A percentile compares a stretch with the other conserved stretches of the same genome.
These are phyloP conservation scores for Halictus rubicundus DNA, from an alignment of 1,140 invertebrate species.

Conservation along the genomic window DNA sequence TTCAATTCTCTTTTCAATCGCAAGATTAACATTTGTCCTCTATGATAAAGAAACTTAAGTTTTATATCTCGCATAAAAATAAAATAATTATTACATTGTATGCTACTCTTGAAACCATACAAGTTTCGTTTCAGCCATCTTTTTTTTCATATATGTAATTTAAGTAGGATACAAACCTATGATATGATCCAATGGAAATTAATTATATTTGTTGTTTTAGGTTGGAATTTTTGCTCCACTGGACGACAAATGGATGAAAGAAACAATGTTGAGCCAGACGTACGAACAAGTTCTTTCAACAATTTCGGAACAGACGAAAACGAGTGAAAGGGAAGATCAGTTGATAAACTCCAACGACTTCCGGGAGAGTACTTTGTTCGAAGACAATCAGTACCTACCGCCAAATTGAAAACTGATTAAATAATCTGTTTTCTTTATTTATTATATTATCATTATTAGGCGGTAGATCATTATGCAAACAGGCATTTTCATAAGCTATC, in stretches of 20 bases:
- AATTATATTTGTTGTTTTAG: conserved; percentile 50
- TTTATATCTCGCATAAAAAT: no score
- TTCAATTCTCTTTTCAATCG: no score
- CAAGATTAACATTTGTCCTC: no score
- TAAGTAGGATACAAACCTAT: no score
- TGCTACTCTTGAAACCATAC: no score
- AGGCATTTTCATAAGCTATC: no score
- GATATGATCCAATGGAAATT: no score
- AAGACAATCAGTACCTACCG: conserved; percentile 76
- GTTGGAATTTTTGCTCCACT: conserved; percentile 73
- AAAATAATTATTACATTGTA: no score
- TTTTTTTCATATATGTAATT: no score
- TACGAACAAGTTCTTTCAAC: background rate
- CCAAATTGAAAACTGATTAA: conserved; percentile 60
- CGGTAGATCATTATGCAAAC: no score
- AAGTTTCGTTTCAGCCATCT: no score
- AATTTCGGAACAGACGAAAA: conserved; percentile 1
- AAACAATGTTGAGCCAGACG: conserved; percentile 15
- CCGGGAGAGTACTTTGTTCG: conserved; percentile 69
- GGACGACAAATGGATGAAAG: conserved; percentile 74
- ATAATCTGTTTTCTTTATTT: background rate
- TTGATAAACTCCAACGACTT: conserved; percentile 62
- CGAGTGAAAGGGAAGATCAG: background rate
- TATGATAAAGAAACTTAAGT: no score
- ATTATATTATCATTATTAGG: conserved; percentile 19